Percentiles rank a stretch among this genome's conserved stretches.
phyloP scores from a whole-genome alignment of 2,888 invertebrate species.

The Nebria salina region DNA sequence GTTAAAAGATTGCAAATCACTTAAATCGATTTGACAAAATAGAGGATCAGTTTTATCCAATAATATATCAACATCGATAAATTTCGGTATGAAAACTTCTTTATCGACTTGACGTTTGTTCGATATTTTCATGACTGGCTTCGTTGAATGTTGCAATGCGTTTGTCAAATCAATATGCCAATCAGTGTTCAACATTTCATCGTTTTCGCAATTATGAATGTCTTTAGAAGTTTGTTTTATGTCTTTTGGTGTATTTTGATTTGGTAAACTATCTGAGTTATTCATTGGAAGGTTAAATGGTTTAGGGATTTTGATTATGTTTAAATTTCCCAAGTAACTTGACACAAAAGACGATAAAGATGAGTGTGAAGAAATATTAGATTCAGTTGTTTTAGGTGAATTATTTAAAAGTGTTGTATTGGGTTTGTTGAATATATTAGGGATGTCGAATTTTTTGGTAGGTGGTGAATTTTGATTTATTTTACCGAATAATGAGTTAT shows the following conservation, averaged over 20 bases:
- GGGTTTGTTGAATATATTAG: background rate
- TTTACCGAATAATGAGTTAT: background rate
- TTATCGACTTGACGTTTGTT: constrained; percentile 30
- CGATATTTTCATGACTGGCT: constrained; percentile 50
- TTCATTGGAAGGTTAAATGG: background rate
- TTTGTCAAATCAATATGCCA: constrained; percentile 62
- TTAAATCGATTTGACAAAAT: constrained; percentile 55
- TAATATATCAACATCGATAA: constrained; percentile 56
- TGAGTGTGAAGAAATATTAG: constrained; percentile 21
- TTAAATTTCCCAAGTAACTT: constrained; percentile 22
- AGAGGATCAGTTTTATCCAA: constrained; percentile 44
- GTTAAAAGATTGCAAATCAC: constrained; percentile 49
- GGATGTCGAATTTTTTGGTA: background rate
- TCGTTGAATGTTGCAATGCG: constrained; percentile 57
- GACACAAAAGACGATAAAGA: constrained; percentile 39
- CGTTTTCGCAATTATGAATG: constrained; percentile 9
- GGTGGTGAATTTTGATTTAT: constrained; percentile 6
- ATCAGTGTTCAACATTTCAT: constrained; percentile 38
- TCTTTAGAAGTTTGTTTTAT: background rate
- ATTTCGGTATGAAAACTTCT: constrained; percentile 58
- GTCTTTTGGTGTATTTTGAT: background rate
- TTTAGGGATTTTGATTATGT: background rate
- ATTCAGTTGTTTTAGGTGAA: background rate
- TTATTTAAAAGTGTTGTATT: background rate
- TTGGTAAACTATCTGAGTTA: background rate